A percentile compares a stretch with the other conserved stretches of the same genome.
These are phyloP conservation scores for Pteropus alecto DNA, from an alignment of 2,113 vertebrate genomes.

Conservation along the genomic window DNA sequence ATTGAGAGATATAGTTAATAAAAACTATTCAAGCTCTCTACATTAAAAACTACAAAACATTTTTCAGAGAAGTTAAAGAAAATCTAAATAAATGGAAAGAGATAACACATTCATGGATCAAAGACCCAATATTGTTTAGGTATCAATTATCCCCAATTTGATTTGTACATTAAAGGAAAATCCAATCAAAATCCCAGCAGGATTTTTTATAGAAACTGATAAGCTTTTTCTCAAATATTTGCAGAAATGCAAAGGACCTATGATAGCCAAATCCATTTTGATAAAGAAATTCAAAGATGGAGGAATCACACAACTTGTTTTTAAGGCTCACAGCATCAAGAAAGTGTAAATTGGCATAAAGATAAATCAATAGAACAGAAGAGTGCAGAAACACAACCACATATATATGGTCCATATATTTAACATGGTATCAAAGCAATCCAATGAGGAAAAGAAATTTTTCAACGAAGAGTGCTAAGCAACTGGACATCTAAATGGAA, in stretches of 20 bases:
- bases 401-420: background rate
- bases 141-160: background rate
- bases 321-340: background rate
- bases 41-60: background rate
- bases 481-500: background rate
- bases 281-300: background rate
- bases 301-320: background rate
- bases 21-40: background rate
- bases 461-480: background rate
- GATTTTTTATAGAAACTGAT: background rate
- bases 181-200: background rate
- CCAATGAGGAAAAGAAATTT: background rate
- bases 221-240: constrained; percentile 8
- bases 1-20: background rate
- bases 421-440: background rate
- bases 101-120: background rate
- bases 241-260: background rate
- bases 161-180: background rate
- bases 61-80: background rate
- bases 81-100: background rate
- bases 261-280: background rate
- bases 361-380: background rate
- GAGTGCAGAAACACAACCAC: background rate
- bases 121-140: background rate
- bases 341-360: background rate